Evolutionary conservation across 2,113 vertebrate species (phyloP), one percentile per base, ranked within the genome.

Genomic region (Neopipo cinnamomea): DNA sequence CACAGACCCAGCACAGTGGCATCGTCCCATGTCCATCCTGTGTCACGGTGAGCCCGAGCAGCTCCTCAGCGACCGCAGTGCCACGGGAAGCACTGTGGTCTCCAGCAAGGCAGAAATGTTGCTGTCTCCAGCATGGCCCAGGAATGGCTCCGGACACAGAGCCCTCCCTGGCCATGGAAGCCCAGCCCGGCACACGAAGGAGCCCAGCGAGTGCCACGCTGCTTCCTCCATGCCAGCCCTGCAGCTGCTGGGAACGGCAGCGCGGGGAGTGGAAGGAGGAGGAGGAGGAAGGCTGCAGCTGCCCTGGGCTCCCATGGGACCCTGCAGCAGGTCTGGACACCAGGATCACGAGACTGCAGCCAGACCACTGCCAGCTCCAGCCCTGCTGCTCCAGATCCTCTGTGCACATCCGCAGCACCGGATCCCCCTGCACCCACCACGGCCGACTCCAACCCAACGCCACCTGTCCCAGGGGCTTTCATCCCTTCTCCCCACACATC

Each of bases 371-470:
- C 67, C 67, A 88, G 19, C 6, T 35, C 33, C 76, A 80, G 49
- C 17, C 31, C 88, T 50, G n/a, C 75, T 2, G 5, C 56, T 59
- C 74, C 62, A 58, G 30, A 28, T 74, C 35, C 67, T 46, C 30
- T 3, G 1, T 24, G 41, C 17, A 37, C 8, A 12, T 20, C 8
- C 5, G 0, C 62, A 46, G 87, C 0, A 0, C 27, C 2, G 0
- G 66, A 24, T 37, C 28, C 11, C 50, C 22, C 1, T 7, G 23
- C 28, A 28, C 31, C 33, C 74, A 50, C 74, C 28, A 50, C 1
- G 0, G 85, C 42, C 70, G 56, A 27, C 0, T 0, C 19, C n/a
- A 56, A 6, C 18, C 31, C 39, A 25, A 20, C 0, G 0, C 52
- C 8, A 1, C 39, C 35, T 5, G 35, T 56, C 47, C 44, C 39